Evolutionary conservation across 2,113 vertebrate genomes (phyloP), one percentile per base, ranked within the genome.

Genomic region (Vimba vimba): DNA sequence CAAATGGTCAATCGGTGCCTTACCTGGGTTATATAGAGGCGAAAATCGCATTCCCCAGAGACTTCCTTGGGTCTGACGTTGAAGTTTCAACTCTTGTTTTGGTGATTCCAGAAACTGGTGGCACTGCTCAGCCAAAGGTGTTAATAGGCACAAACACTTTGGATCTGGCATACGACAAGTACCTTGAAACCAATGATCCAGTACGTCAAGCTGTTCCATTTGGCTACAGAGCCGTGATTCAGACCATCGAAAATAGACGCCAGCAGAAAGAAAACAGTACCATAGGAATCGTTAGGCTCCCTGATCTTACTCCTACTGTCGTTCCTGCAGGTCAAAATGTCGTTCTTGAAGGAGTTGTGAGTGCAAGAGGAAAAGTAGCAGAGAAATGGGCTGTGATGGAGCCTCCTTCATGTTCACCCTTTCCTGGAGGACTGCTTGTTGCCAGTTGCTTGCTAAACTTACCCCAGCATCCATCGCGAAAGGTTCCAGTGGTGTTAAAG

Each of bases 201-300:
- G 36, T 45, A 0, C n/a, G 21, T 4, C 11, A 73, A 73, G 17
- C 27, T 15, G 15, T 73, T 23, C 36, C 69, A 45, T 73, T 73
- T 43, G 19, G 36, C 6, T 45, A 43, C 27, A 45, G 3, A 11
- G 69, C 69, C 4, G 69, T 73, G 19, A 73, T 73, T 9, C 5
- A 43, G 62, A 64, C 25, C 25, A 64, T 64, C 3, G 25, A 64
- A 30, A 4, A 64, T 12, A 15, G 62, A 6, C 62, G 12, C 27
- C 62, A 66, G 25, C 62, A 68, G 64, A 33, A 68, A 73, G 36
- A 12, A 43, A 7, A 73, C 69, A 45, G 69, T 21, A 73, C 21
- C 39, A 73, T 73, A 73, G 69, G 69, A 39, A 73, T 36, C 1
- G 69, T 73, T 43, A 73, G 69, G 69, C 69, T 73, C 5, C 69